These are phyloP conservation scores for Halocaridina rubra DNA, from an alignment of 2,888 invertebrate genomes.

Conservation along the genomic window DNA sequence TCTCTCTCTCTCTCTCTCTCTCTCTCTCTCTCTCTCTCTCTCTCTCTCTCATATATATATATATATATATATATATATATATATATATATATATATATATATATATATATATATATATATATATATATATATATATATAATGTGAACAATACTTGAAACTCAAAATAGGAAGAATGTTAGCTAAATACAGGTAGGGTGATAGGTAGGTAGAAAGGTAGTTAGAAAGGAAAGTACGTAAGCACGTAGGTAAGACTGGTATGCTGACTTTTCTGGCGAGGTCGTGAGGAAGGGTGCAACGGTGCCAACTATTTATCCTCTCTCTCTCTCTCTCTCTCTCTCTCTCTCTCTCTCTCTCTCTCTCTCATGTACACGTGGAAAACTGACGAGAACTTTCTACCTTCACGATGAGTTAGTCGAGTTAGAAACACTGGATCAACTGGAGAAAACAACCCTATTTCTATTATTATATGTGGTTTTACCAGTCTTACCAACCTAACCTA, in stretches of 20 bases:
- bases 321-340: constrained; percentile 1
- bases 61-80: too few species aligned
- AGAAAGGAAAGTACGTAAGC: neutral
- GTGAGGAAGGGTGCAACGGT: neutral
- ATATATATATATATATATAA: neutral
- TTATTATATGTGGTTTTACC: neutral
- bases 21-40: too few species aligned
- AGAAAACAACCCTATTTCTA: too few species aligned
- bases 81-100: too few species aligned
- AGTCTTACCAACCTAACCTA: too few species aligned
- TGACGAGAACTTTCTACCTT: too few species aligned
- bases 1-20: too few species aligned
- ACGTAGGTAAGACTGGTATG: neutral
- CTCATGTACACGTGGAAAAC: neutral
- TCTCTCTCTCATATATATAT: too few species aligned
- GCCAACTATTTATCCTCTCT: neutral
- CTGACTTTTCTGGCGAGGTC: neutral
- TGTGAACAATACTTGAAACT: neutral
- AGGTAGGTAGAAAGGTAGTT: neutral
- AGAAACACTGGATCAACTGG: too few species aligned
- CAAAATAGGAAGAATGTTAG: neutral
- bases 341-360: constrained; percentile 24
- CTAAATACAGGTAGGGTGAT: neutral
- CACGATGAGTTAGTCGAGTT: too few species aligned
- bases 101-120: too few species aligned